These are phyloP conservation scores for Monopis laevigella DNA, from an alignment of 2,888 invertebrate species.

Conservation along the genomic window DNA sequence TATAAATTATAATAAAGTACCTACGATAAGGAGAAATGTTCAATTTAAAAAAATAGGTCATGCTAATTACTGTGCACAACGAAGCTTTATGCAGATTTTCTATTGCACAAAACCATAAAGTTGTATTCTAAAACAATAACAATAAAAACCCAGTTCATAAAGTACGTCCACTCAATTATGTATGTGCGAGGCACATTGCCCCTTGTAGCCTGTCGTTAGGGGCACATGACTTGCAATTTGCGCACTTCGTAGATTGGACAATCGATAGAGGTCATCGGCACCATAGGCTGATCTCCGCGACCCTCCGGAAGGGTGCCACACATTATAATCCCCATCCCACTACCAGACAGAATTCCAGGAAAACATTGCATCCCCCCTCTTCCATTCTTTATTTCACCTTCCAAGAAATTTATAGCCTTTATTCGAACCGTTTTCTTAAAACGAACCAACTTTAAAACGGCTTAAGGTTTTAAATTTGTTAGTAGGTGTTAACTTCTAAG, in stretches of 20 bases:
- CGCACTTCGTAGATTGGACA: slow-evolving; percentile 49
- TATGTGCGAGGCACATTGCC: slow-evolving; percentile 7
- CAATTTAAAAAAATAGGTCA: too few relatives aligned
- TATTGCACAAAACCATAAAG: too few relatives aligned
- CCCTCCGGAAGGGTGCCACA: slow-evolving; percentile 43
- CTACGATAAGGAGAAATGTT: too few relatives aligned
- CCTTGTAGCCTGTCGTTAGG: too few relatives aligned
- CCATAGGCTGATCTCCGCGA: slow-evolving; percentile 52
- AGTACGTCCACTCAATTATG: slow-evolving; percentile 1
- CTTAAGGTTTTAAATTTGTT: slow-evolving; percentile 13
- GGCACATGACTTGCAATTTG: slow-evolving; percentile 28
- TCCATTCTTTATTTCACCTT: slow-evolving; percentile 44
- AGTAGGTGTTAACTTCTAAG: slow-evolving; percentile 12
- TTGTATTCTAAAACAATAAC: too few relatives aligned
- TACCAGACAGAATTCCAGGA: slow-evolving; percentile 47
- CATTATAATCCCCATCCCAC: slow-evolving; percentile 29
- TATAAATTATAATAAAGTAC: too few relatives aligned
- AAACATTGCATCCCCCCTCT: slow-evolving; percentile 38
- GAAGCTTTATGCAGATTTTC: too few relatives aligned
- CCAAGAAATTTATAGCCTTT: slow-evolving; percentile 23
- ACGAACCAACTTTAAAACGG: slow-evolving; percentile 8
- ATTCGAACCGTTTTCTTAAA: slow-evolving; percentile 12
- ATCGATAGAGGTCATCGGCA: slow-evolving; percentile 65
- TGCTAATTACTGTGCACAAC: too few relatives aligned
- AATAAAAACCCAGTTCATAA: too few relatives aligned